A percentile compares a stretch with the other conserved stretches of the same genome.
phyloP scores from a whole-genome alignment of 1,140 invertebrate genomes.

The Berghia stephanieae region DNA sequence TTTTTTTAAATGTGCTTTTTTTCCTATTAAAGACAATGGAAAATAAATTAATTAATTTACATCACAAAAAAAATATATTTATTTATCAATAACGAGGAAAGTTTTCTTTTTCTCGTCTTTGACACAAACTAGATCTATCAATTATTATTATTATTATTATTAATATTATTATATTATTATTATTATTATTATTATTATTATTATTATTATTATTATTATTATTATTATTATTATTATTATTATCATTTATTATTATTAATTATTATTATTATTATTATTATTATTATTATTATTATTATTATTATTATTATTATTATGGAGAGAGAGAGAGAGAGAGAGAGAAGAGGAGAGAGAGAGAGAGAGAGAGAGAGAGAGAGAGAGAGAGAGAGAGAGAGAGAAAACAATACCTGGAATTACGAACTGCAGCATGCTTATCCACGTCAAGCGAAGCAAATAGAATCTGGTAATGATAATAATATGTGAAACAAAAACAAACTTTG shows the following conservation, averaged over 20 bases:
- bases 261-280: slow-evolving; percentile 1
- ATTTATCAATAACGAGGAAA: background rate
- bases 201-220: background rate
- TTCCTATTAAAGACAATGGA: background rate
- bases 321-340: background rate
- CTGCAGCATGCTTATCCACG: too few species aligned
- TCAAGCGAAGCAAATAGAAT: too few species aligned
- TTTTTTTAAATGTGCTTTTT: background rate
- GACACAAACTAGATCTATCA: background rate
- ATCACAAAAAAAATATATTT: background rate
- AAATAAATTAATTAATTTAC: background rate
- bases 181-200: background rate
- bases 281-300: background rate
- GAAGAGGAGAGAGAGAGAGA: slow-evolving; percentile 8
- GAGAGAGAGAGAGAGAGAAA: slow-evolving; percentile 17
- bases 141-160: background rate
- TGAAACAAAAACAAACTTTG: too few species aligned
- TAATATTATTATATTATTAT: background rate
- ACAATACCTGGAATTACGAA: too few species aligned
- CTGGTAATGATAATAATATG: too few species aligned
- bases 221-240: background rate
- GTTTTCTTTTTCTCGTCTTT: too few species aligned
- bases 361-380: too few species aligned
- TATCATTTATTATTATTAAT: background rate
- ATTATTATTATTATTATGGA: background rate